Evolutionary conservation across 2,797 vertebrate species (phyloP).

Genomic region (Danio tinwini): DNA sequence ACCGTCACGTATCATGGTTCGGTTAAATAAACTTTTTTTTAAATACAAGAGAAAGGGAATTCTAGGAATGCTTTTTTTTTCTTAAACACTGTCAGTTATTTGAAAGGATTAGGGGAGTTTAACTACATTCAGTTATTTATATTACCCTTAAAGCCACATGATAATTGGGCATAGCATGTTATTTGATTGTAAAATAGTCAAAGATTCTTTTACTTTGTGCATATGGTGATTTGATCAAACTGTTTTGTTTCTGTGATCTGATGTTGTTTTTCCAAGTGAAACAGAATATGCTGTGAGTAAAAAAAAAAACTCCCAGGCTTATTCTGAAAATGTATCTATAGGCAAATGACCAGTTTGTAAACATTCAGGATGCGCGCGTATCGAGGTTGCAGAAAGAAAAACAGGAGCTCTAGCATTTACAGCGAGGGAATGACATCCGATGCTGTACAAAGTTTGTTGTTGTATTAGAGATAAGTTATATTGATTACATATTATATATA

Average conservation of each 20-base stretch:
- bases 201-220: neutral
- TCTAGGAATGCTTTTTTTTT: neutral
- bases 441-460: too few relatives aligned
- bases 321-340: too few relatives aligned
- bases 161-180: neutral
- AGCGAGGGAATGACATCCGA: too few relatives aligned
- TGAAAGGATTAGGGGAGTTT: neutral
- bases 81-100: neutral
- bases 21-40: slow-evolving; percentile 21
- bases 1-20: neutral
- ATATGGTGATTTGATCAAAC: neutral
- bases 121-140: neutral
- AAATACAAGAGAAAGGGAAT: neutral
- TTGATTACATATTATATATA: too few relatives aligned
- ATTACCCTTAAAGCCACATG: neutral
- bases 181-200: slow-evolving; percentile 6
- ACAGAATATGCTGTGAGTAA: neutral
- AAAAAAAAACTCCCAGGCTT: too few relatives aligned
- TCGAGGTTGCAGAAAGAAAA: too few relatives aligned
- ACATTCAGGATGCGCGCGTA: too few relatives aligned
- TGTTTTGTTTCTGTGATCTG: neutral
- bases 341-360: too few relatives aligned
- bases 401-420: too few relatives aligned
- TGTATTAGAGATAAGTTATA: too few relatives aligned
- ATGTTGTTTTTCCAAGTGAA: neutral